Evolutionary conservation across 2,797 vertebrate genomes (phyloP).

Genomic region (Psittacula echo): DNA sequence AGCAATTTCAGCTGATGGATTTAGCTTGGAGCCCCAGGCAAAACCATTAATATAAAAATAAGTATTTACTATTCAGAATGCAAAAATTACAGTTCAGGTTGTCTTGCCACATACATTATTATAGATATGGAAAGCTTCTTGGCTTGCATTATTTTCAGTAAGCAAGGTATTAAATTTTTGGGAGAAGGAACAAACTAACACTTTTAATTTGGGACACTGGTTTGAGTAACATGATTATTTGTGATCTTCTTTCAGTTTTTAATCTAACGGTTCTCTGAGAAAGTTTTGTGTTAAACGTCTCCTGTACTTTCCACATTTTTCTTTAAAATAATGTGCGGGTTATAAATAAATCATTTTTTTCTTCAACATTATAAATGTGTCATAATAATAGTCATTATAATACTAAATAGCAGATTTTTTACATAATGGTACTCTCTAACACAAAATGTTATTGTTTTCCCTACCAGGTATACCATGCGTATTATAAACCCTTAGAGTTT

Average conservation of each 20-base stretch:
- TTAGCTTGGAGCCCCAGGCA: neutral
- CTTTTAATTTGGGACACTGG: neutral
- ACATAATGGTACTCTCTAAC: neutral
- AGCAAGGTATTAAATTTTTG: neutral
- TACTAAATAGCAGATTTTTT: neutral
- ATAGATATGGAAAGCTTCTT: neutral
- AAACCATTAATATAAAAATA: neutral
- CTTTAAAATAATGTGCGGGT: neutral
- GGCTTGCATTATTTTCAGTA: conserved; percentile 16
- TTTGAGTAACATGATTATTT: neutral
- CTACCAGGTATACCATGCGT: conserved; percentile 92
- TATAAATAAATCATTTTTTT: neutral
- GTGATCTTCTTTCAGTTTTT: neutral
- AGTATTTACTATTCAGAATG: neutral
- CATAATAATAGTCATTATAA: neutral
- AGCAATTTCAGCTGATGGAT: neutral
- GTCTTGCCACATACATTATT: neutral
- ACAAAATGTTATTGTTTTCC: neutral
- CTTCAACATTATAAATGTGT: neutral
- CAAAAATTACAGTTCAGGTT: conserved; percentile 10
- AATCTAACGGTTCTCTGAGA: neutral
- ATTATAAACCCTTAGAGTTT: conserved; percentile 96
- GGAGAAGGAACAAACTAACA: neutral
- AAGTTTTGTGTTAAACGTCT: neutral
- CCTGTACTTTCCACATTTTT: neutral